These are phyloP conservation scores for Mythimna pallens DNA, from an alignment of 2,888 invertebrate species.

Conservation along the genomic window DNA sequence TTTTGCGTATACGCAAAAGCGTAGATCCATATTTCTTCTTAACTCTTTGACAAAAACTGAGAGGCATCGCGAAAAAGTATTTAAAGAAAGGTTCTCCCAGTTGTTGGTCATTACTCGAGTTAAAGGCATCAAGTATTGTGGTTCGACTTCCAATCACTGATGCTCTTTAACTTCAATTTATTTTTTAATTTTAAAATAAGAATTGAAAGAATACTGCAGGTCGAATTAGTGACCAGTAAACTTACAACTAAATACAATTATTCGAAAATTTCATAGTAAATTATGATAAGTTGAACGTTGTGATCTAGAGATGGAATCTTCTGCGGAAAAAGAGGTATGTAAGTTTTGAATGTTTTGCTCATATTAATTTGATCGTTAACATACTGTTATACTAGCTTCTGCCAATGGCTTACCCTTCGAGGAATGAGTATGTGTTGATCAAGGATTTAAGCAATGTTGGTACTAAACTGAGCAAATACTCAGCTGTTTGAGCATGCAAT, in stretches of 20 bases:
- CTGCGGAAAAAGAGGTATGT: conserved; percentile 5
- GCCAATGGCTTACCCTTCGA: too few species aligned
- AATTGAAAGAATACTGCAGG: not conserved
- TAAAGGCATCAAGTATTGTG: not conserved
- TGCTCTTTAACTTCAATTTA: not conserved
- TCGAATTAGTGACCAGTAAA: not conserved
- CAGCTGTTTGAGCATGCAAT: too few species aligned
- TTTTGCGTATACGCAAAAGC: too few species aligned
- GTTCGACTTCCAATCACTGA: not conserved
- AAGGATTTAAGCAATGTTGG: too few species aligned
- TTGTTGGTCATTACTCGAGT: conserved; percentile 8
- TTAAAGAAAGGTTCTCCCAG: not conserved
- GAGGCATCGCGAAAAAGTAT: conserved; percentile 7
- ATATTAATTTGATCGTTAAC: not conserved
- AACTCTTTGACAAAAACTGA: conserved; percentile 4
- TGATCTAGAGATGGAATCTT: too few species aligned
- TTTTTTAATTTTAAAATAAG: not conserved
- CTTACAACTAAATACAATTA: not conserved
- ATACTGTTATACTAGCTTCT: not conserved
- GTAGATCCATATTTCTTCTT: conserved; percentile 17
- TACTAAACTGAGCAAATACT: too few species aligned
- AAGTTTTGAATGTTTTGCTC: not conserved
- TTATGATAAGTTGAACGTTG: not conserved
- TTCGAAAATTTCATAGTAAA: not conserved
- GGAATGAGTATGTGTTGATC: too few species aligned